These are phyloP conservation scores for Siniperca chuatsi DNA, from an alignment of 2,113 vertebrate species.

Conservation along the genomic window DNA sequence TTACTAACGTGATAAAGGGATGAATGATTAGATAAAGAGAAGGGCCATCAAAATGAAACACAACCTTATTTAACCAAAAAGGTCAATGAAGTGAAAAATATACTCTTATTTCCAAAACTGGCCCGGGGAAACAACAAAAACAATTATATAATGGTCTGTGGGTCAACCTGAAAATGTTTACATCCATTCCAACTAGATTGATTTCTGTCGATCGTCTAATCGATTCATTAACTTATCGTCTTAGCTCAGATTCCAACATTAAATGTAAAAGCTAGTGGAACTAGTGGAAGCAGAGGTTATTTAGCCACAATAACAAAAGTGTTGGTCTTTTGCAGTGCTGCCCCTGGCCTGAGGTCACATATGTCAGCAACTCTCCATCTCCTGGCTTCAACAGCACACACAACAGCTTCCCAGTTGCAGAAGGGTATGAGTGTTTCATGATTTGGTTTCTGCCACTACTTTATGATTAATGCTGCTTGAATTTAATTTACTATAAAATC, in stretches of 20 bases:
- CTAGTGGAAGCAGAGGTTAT: neutral
- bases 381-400: constrained; percentile 94
- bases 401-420: constrained; percentile 91
- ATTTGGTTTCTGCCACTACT: neutral
- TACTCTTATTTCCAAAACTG: too few relatives aligned
- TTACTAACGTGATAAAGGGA: neutral
- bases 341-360: constrained; percentile 95
- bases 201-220: neutral
- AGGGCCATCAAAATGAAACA: neutral
- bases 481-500: constrained; percentile 11
- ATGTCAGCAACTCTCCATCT: constrained; percentile 92
- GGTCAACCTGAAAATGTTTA: neutral
- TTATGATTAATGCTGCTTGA: neutral
- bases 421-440: constrained; percentile 86
- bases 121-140: neutral
- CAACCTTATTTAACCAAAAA: neutral
- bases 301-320: constrained; percentile 26
- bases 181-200: neutral
- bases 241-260: neutral
- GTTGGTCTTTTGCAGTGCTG: constrained; percentile 87
- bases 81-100: neutral
- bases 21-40: neutral
- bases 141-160: neutral
- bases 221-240: neutral
- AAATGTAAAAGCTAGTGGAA: constrained; percentile 2